These are phyloP conservation scores for Onychostruthus taczanowskii DNA, from an alignment of 2,113 vertebrate species.

Conservation along the genomic window DNA sequence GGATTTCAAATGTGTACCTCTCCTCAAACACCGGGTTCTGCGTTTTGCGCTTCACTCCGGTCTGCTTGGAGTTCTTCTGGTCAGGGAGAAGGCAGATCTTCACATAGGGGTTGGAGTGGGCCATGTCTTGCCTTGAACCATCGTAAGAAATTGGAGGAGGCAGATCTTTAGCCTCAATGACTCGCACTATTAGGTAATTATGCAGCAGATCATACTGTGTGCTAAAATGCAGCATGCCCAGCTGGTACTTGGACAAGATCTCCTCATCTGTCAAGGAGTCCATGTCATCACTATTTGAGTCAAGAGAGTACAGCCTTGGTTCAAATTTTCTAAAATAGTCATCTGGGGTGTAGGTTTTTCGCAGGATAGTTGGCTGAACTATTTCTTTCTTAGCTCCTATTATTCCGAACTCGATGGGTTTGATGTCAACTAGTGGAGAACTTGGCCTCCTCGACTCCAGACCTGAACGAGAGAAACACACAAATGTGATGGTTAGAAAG, in stretches of 20 bases:
- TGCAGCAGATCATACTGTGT: constrained; percentile 87
- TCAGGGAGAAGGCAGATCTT: constrained; percentile 90
- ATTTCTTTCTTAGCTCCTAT: constrained; percentile 85
- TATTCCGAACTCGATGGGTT: constrained; percentile 85
- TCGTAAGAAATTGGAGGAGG: constrained; percentile 82
- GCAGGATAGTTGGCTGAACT: constrained; percentile 81
- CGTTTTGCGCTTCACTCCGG: constrained; percentile 88
- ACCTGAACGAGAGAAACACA: constrained; percentile 58
- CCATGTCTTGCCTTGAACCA: constrained; percentile 81
- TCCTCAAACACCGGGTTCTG: constrained; percentile 90
- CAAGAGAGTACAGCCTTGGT: constrained; percentile 82
- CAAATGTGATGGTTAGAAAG: neutral
- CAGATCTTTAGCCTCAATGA: constrained; percentile 87
- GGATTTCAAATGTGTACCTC: constrained; percentile 88
- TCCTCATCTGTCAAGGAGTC: constrained; percentile 89
- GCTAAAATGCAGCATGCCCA: constrained; percentile 91
- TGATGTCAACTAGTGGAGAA: constrained; percentile 83
- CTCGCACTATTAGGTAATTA: constrained; percentile 81
- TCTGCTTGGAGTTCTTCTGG: constrained; percentile 93
- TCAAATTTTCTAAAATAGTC: constrained; percentile 88
- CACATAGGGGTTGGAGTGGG: constrained; percentile 88
- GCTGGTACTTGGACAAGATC: constrained; percentile 84
- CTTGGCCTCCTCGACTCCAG: constrained; percentile 81
- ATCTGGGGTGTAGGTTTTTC: constrained; percentile 78
- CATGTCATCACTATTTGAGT: constrained; percentile 78